A percentile compares a stretch with the other conserved stretches of the same genome.
phyloP scores from a whole-genome alignment of 2,888 invertebrate species.

The Tipula confusa region DNA sequence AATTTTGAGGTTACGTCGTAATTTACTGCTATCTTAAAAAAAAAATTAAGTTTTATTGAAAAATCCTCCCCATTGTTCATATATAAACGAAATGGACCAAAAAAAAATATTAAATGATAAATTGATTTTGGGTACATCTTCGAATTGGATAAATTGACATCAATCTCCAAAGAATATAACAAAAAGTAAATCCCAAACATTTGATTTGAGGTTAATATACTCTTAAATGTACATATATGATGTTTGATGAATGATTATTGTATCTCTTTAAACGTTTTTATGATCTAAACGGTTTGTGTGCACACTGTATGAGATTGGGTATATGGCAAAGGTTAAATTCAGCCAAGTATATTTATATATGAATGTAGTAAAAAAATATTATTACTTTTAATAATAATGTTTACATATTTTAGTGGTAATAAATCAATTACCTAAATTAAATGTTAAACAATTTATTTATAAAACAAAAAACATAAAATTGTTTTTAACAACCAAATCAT shows the following conservation, averaged over 20 bases:
- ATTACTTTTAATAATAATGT: not conserved
- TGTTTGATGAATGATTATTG: not conserved
- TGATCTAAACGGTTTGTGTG: not conserved
- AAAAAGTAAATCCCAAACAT: not conserved
- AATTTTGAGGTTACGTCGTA: not conserved
- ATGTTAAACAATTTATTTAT: not conserved
- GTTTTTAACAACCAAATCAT: not conserved
- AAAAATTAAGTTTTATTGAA: not conserved
- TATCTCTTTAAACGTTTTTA: not conserved
- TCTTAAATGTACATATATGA: not conserved
- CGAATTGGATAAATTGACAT: not conserved
- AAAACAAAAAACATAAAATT: too few relatives aligned
- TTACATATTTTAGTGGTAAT: not conserved
- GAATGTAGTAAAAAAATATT: too few relatives aligned
- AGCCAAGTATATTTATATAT: not conserved
- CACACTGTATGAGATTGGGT: not conserved
- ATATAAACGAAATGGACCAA: not conserved
- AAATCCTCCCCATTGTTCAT: not conserved
- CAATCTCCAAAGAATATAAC: not conserved
- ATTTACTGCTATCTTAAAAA: not conserved
- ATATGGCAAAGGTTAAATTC: not conserved
- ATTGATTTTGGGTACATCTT: not conserved
- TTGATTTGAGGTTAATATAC: not conserved
- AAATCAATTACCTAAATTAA: not conserved
- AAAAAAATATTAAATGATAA: not conserved